Conservation (phyloP, 2,113 vertebrate genomes). For the Eubucco bourcierii region DNA sequence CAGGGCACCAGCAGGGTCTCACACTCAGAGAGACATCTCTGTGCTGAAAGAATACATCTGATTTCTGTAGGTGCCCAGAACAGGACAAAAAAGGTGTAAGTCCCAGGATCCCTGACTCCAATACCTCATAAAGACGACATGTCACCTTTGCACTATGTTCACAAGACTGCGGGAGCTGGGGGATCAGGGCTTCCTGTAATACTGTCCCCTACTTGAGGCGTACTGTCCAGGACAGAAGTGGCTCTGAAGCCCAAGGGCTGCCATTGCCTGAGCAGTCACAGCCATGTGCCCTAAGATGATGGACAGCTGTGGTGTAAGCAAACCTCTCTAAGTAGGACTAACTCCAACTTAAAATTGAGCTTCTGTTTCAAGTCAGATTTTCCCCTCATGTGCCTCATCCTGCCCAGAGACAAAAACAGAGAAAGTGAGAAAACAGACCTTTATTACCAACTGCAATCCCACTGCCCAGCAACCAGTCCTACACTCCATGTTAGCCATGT, state of each 20-base stretch:
- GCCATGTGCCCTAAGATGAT: background rate
- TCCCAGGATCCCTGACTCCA: background rate
- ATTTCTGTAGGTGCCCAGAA: background rate
- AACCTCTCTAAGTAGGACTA: conserved; percentile 11
- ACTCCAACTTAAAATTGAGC: conserved; percentile 22
- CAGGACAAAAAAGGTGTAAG: background rate
- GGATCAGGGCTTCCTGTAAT: background rate
- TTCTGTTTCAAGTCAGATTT: conserved; percentile 43
- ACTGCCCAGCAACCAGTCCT: conserved; percentile 48
- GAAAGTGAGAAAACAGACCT: conserved; percentile 72
- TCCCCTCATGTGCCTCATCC: conserved; percentile 61
- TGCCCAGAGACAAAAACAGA: conserved; percentile 65
- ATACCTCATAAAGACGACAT: background rate
- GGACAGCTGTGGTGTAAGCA: conserved; percentile 6
- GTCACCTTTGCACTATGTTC: background rate
- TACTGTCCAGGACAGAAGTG: background rate
- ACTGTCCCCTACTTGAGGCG: background rate
- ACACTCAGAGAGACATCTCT: background rate
- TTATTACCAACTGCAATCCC: conserved; percentile 48
- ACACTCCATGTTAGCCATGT: background rate
- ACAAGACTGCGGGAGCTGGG: background rate
- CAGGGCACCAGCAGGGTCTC: background rate
- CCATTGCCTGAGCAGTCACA: background rate
- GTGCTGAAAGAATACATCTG: background rate
- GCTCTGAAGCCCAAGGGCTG: background rate